Base-by-base conservation (phyloP, 23 tunicate genomes). In the Styela clava region DNA sequence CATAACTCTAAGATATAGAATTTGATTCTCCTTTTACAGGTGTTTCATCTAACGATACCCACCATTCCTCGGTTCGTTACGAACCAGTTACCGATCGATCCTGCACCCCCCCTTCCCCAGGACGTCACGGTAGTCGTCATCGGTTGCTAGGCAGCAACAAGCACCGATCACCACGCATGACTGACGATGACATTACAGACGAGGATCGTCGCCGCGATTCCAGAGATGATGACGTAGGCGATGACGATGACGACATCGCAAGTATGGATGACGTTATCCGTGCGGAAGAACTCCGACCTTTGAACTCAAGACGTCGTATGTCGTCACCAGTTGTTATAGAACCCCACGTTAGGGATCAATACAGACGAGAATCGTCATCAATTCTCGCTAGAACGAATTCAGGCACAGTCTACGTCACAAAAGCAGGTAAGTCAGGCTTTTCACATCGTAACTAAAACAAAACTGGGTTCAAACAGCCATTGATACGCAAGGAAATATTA, bases 1-100 rank as follows among this genome's bases (percentile, higher is more conserved):
- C n/a, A n/a, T n/a, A n/a, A n/a, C n/a, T n/a, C n/a, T n/a, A n/a
- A n/a, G n/a, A n/a, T n/a, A n/a, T n/a, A n/a, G n/a, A n/a, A n/a
- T n/a, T 74, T 20, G 7, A 18, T 16, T 73, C 73, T 33, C 32
- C 29, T 35, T 26, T 77, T 52, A 26, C 87, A 91, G 97, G 97
- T 27, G 79, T 91, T 22, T 91, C 97, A 7, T 91, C 97, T 31
- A 91, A 79, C 78, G 97, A 91, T 82, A 91, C 97, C 78, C 90
- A 83, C 29, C 87, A 89, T 1, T 91, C 97, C 1, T 91, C 97
- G n/a, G 85, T 91, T 35, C 84, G 97, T 5, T 91, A 86, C 85
- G 97, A 91, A 78, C 97, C 97, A 24, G 97, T 91, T 62, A 65
- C 89, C 35, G 95, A 85, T 33, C 95, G 69, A 33, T 73, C 88